Percentiles rank a stretch among this genome's conserved stretches.
These are phyloP conservation scores for Porphyrio hochstetteri DNA, from an alignment of 2,113 vertebrate species.

Conservation along the genomic window DNA sequence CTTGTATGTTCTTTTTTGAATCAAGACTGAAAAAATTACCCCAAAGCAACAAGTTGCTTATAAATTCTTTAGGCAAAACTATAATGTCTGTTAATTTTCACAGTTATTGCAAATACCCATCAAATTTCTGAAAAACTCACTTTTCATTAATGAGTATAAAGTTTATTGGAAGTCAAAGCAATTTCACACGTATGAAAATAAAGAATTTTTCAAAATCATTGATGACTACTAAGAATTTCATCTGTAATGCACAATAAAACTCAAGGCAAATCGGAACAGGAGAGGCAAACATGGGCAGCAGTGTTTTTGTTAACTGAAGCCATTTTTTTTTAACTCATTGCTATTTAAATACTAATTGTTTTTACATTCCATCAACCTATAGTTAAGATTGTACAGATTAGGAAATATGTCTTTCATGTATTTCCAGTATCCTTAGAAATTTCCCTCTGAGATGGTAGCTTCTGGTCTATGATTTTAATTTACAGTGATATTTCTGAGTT, in stretches of 20 bases:
- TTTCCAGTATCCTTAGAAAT: background rate
- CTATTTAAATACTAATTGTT: background rate
- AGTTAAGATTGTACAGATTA: background rate
- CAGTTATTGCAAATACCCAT: background rate
- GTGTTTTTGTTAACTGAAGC: background rate
- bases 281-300: background rate
- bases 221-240: background rate
- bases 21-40: background rate
- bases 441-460: background rate
- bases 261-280: background rate
- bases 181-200: background rate
- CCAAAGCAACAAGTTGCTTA: background rate
- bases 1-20: background rate
- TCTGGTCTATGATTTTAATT: background rate
- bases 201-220: background rate
- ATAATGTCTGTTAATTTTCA: background rate
- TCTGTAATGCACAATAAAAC: background rate
- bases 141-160: background rate
- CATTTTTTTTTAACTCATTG: background rate
- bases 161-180: background rate
- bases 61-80: background rate
- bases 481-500: background rate
- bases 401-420: background rate
- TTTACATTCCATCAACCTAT: background rate
- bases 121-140: background rate